phyloP scores from a whole-genome alignment of 35 echinoderm and acorn worm genomes.

The Chiridota heheva region DNA sequence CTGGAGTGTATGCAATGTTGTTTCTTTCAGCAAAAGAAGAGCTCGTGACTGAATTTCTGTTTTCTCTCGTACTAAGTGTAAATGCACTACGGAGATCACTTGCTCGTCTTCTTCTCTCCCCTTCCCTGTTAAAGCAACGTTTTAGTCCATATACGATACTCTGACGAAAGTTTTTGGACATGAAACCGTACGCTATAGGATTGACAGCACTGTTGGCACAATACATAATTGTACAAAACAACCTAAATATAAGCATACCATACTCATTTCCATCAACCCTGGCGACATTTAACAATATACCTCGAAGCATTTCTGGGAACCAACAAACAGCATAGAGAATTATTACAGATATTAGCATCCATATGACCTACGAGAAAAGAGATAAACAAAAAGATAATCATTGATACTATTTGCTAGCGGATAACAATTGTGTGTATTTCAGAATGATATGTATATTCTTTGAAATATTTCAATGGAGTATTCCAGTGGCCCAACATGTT shows the following conservation, averaged over 20 bases:
- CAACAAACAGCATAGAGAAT: constrained; percentile 67
- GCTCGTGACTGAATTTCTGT: too few species aligned
- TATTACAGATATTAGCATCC: constrained; percentile 58
- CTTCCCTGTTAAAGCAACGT: not conserved
- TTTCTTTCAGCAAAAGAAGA: too few species aligned
- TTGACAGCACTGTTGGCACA: constrained; percentile 76
- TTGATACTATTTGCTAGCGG: not conserved
- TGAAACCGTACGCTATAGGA: constrained; percentile 82
- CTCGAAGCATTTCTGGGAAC: constrained; percentile 49
- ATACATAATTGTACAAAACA: constrained; percentile 44
- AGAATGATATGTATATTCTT: too few species aligned
- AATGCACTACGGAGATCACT: constrained; percentile 22
- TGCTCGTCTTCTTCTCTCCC: not conserved
- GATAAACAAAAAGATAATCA: constrained; percentile 12
- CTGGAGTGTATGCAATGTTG: too few species aligned
- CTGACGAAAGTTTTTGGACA: constrained; percentile 81
- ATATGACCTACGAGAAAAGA: constrained; percentile 67
- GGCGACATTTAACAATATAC: constrained; percentile 2
- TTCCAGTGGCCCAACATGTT: too few species aligned
- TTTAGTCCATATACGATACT: constrained; percentile 35
- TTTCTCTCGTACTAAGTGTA: constrained; percentile 32
- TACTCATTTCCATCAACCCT: not conserved
- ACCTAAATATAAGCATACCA: not conserved
- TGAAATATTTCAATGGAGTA: too few species aligned
- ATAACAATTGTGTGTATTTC: too few species aligned